Evolutionary conservation across 2,113 vertebrate genomes (phyloP), one percentile per base, ranked within the genome.

Genomic region (Cinclus cinclus): DNA sequence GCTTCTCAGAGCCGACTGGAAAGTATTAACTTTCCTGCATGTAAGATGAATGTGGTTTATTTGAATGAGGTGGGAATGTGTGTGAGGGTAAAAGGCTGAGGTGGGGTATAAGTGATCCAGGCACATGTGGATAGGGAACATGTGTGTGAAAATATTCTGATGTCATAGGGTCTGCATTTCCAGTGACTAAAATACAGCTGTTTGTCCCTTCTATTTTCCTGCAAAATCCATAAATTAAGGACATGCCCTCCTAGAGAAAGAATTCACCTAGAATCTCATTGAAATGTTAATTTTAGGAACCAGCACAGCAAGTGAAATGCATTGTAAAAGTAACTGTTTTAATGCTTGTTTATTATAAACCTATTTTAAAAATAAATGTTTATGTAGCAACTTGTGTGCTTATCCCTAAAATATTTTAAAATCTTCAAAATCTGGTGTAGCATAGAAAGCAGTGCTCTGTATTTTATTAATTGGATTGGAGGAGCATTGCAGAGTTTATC

Each of bases 381-480:
- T 79, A 33, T 58, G n/a, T 71, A 74, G 25, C n/a, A 75, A 64
- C 49, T 84, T 81, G 39, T 59, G 15, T 73, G 10, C 42, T 83
- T 83, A 80, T 53, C 42, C 39, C 30, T 46, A 50, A 89, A 33
- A 33, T 95, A 37, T 87, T 82, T 82, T 8, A 52, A 83, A 91
- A 89, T 64, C 58, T 65, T 87, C 44, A 71, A 74, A 88, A 80
- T 44, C 24, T 69, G 37, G 23, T 49, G n/a, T 60, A 67, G 65
- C 80, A 82, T 31, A 85, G 69, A 82, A 62, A 84, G 39, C 68
- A 81, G 33, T 44, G 35, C 55, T 94, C 53, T 83, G 7, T 94
- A 35, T 82, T 86, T 93, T 86, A 55, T 89, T 92, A 22, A 47
- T 89, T 90, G 65, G 55, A 60, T 92, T 92, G 41, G 47, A 46